Evolutionary conservation across 2,113 vertebrate species (phyloP), one percentile per base, ranked within the genome.

Genomic region (Stigmatopora nigra): DNA sequence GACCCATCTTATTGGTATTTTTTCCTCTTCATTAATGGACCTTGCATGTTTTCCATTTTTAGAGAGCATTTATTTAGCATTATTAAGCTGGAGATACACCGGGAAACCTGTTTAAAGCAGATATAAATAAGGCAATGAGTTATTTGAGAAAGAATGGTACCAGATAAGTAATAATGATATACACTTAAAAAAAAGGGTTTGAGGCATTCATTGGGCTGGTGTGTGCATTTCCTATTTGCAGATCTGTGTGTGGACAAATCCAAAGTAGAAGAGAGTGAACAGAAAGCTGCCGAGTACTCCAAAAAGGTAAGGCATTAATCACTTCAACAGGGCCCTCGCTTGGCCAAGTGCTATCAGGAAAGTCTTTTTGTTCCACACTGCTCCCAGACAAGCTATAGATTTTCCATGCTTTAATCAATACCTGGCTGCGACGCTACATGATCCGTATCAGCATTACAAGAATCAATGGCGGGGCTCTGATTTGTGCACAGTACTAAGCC

Each of bases 221-320:
- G 51, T 31, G 22, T 25, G 11, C 5, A 22, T 41, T 61, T 57
- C 69, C 83, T 48, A 75, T 77, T 86, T 83, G 67, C 80, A 99
- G 97, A 98, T 90, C 88, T 92, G 0, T 94, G 93, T 82, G 96
- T 98, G 80, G 93, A 98, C 84, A 99, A 99, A 88, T 90, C 92
- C 72, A 97, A 95, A 86, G 93, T 98, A 69, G 95, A 99, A 66
- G 96, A 97, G 86, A 98, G 94, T 78, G 96, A 97, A 75, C 91
- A 93, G 84, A 98, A 92, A 85, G 96, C 96, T 63, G 75, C 85
- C 4, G 97, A 99, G 76, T 97, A 91, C 90, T 98, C 94, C 68
- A 98, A 93, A 88, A 99, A 98, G 93, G 97, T 98, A 87, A 92
- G 88, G 79, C 84, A 85, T 87, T 84, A 48, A 75, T 86, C 72